Evolutionary conservation across 1,140 invertebrate genomes (phyloP).

Genomic region (Tetraneura akinire): DNA sequence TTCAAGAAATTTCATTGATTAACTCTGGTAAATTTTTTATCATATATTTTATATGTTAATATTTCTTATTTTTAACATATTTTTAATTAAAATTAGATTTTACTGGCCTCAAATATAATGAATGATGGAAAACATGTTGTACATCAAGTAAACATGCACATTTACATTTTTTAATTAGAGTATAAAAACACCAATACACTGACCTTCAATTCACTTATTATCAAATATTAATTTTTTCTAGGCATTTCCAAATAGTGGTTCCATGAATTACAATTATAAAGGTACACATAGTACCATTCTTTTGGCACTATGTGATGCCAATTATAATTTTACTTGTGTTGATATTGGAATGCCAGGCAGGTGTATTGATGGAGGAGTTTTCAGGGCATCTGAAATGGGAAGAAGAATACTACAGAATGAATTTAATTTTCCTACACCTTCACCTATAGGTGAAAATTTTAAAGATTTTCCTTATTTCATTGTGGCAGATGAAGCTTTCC

Average conservation of each 20-base stretch:
- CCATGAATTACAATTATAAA: not conserved
- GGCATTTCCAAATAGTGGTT: slow-evolving; percentile 1
- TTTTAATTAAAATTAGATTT: too few relatives aligned
- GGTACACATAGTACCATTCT: too few relatives aligned
- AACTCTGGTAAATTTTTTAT: too few relatives aligned
- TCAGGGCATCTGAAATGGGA: not conserved
- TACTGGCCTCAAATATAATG: too few relatives aligned
- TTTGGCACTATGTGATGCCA: too few relatives aligned
- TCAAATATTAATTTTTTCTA: not conserved
- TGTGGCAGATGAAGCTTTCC: not conserved
- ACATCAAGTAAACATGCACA: slow-evolving; percentile 9
- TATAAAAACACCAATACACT: not conserved
- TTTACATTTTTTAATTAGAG: slow-evolving; percentile 12
- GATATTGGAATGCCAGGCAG: too few relatives aligned
- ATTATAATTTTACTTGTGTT: slow-evolving; percentile 8
- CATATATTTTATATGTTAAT: too few relatives aligned
- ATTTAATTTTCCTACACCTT: slow-evolving; percentile 6
- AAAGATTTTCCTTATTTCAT: not conserved
- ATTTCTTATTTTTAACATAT: too few relatives aligned
- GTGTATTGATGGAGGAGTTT: too few relatives aligned
- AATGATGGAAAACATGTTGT: not conserved
- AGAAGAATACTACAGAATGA: not conserved
- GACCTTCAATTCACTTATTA: not conserved
- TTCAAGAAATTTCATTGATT: too few relatives aligned
- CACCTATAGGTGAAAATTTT: not conserved